Conservation (phyloP, 2,113 vertebrate genomes). For the Silurus meridionalis region DNA sequence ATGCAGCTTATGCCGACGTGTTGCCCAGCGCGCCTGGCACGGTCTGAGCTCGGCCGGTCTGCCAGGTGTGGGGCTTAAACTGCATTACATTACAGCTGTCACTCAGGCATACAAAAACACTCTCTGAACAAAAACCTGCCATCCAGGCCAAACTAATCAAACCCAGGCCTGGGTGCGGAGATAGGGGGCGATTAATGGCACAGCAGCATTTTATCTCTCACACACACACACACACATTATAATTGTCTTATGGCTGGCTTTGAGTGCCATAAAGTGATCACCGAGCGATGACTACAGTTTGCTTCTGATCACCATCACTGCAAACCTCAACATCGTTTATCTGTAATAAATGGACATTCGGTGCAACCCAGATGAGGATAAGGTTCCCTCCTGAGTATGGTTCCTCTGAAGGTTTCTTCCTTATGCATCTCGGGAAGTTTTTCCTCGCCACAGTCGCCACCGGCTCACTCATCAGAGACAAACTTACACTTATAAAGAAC, state of each 20-base stretch:
- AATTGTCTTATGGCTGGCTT: not conserved
- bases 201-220: conserved; percentile 21
- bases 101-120: conserved; percentile 68
- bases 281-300: not conserved
- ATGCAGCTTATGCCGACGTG: conserved; percentile 12
- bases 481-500: too few species aligned
- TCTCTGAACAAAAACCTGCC: conserved; percentile 67
- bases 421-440: too few species aligned
- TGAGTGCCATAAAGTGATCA: not conserved
- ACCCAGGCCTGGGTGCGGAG: conserved; percentile 67
- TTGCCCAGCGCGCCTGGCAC: conserved; percentile 37
- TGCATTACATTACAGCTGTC: conserved; percentile 62
- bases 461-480: too few species aligned
- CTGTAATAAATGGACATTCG: too few species aligned
- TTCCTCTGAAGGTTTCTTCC: too few species aligned
- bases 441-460: too few species aligned
- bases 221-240: not conserved
- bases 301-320: too few species aligned
- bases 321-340: too few species aligned
- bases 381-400: too few species aligned
- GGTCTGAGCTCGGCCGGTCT: not conserved
- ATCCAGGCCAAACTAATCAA: conserved; percentile 64
- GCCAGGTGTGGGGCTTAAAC: not conserved
- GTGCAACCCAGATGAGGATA: too few species aligned
- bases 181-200: conserved; percentile 64